Percentiles rank a stretch among this genome's conserved stretches.
phyloP scores from a whole-genome alignment of 2,888 invertebrate genomes.

The Scaptomyza caliginosa region DNA sequence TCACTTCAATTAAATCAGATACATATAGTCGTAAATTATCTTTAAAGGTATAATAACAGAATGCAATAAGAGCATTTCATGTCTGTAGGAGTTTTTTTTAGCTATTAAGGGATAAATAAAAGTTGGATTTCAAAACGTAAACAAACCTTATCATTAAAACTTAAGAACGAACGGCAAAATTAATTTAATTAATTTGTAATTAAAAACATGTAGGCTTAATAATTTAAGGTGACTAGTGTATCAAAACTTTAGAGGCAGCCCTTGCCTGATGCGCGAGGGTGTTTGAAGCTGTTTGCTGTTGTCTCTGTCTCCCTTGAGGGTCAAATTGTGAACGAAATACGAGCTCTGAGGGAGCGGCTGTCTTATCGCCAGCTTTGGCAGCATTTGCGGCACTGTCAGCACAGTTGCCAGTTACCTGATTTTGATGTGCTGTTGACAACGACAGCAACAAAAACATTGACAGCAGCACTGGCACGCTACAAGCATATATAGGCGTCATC shows the following conservation, averaged over 20 bases:
- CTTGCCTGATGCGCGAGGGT: conserved; percentile 33
- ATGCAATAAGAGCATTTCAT: no score
- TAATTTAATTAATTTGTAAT: no score
- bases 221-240: neutral
- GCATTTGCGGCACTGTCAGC: conserved; percentile 41
- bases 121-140: no score
- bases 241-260: neutral
- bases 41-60: no score
- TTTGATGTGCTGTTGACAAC: conserved; percentile 67
- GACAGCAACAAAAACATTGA: conserved; percentile 40
- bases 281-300: conserved; percentile 34
- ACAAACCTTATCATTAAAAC: no score
- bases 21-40: no score
- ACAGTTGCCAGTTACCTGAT: conserved; percentile 51
- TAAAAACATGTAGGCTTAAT: no score
- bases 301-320: conserved; percentile 67
- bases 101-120: no score
- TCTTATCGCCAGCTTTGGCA: conserved; percentile 33
- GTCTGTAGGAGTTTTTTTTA: no score
- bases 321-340: conserved; percentile 78
- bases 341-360: conserved; percentile 58
- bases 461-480: conserved; percentile 57
- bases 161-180: no score
- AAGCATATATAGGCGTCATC: conserved; percentile 67
- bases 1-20: no score